Evolutionary conservation across 1,140 invertebrate genomes (phyloP).

Genomic region (Rhagoletis zephyria): DNA sequence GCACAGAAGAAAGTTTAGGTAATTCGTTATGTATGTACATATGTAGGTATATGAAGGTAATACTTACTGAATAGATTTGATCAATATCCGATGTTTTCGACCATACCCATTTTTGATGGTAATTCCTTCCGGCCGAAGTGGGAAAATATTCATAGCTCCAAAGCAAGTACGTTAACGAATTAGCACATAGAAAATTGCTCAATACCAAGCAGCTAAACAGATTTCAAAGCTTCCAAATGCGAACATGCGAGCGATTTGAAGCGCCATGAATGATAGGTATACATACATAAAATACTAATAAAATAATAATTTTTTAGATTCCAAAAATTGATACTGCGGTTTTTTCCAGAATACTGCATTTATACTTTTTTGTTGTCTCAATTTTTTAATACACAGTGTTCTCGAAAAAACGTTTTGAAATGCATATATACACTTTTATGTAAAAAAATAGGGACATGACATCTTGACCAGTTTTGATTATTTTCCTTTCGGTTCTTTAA

Average conservation of each 20-base stretch:
- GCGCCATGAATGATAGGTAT: not conserved
- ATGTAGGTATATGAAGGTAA: not conserved
- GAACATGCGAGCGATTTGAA: not conserved
- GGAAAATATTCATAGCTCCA: not conserved
- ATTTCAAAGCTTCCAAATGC: not conserved
- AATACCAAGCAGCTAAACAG: not conserved
- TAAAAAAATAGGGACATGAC: too few relatives aligned
- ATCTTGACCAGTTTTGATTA: too few relatives aligned
- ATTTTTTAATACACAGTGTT: too few relatives aligned
- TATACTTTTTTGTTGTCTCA: too few relatives aligned
- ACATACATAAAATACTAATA: not conserved
- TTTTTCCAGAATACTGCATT: too few relatives aligned
- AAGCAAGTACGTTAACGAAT: not conserved
- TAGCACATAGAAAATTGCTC: not conserved
- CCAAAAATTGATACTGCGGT: too few relatives aligned
- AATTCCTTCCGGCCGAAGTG: slow-evolving; percentile 20
- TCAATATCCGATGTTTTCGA: not conserved
- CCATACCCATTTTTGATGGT: not conserved
- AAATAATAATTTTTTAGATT: too few relatives aligned
- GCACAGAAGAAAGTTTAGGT: not conserved
- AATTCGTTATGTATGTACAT: not conserved
- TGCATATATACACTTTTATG: too few relatives aligned
- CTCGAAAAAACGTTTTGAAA: too few relatives aligned
- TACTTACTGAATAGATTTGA: too few relatives aligned
- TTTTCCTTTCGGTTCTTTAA: too few relatives aligned